Conservation (phyloP, 1,140 invertebrate species). For the Arion vulgaris region DNA sequence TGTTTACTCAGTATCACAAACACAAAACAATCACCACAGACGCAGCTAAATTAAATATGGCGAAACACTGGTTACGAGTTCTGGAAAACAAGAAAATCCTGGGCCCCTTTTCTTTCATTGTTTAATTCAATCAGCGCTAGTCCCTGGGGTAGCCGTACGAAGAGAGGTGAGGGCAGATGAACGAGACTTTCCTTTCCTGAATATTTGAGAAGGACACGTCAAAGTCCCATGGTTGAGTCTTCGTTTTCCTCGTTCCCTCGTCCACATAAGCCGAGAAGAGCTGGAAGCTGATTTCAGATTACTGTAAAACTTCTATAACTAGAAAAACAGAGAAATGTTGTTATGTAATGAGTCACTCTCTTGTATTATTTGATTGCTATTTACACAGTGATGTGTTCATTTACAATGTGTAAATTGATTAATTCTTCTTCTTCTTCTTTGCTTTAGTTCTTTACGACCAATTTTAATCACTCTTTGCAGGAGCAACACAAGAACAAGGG, state of each 20-base stretch:
- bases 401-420: no score
- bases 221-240: neutral
- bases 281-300: no score
- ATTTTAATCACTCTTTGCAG: no score
- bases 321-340: no score
- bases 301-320: no score
- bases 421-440: no score
- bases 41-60: constrained; percentile 31
- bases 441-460: no score
- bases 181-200: constrained; percentile 1
- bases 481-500: no score
- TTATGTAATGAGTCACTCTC: no score
- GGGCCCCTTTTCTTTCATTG: constrained; percentile 9
- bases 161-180: neutral
- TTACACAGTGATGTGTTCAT: no score
- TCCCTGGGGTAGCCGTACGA: neutral
- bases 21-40: neutral
- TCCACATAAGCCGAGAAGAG: neutral
- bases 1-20: neutral
- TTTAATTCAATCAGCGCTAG: constrained; percentile 23
- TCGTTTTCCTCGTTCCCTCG: neutral
- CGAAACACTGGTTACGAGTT: constrained; percentile 23
- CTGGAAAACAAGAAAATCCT: constrained; percentile 16
- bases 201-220: constrained; percentile 10
- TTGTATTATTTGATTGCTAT: no score